Evolutionary conservation across 2,797 vertebrate genomes (phyloP), one percentile per base, ranked within the genome.

Genomic region (Labeo calbasu): DNA sequence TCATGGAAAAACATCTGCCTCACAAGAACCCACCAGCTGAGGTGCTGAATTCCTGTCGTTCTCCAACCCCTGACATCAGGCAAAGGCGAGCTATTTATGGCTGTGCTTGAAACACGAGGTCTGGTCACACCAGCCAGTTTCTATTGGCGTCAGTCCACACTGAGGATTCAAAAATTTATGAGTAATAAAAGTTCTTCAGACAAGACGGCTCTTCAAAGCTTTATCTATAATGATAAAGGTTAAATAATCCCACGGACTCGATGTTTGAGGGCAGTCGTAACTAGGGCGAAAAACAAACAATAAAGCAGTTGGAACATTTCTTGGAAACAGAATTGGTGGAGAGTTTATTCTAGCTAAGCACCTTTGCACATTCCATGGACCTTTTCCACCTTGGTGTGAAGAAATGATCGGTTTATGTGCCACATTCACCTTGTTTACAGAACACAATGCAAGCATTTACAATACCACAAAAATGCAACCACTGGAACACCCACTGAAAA

Each of bases 11-110:
- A 83, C 23, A 57, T 40, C 32, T 36, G 43, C 15, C 50, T 84
- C 87, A 85, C 68, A 71, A 76, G 86, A 79, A 11, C 55, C 23
- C 25, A 68, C 80, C 40, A 75, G 75, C 13, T 19, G 84, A 87
- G 79, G 84, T 75, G 61, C 75, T 40, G 84, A 70, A 87, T 89
- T 90, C 84, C 84, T 79, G 53, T 43, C 81, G 48, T 84, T 77
- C 80, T 81, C 81, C 71, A 66, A 75, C 78, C 77, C 63, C 79
- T 84, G 78, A 86, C 89, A 81, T 59, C 73, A 70, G 43, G 84
- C 77, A 61, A 85, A 66, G 28, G 17, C 10, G 3, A 82, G 61
- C 87, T 90, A 91, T 91, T 91, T 90, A 88, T 86, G 83, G 88
- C 50, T 11, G 28, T 10, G 55, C 36, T 32, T 55, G 79, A 81